These are phyloP conservation scores for Rhopilema esculentum DNA, from an alignment of 30 jellyfish, hydroid and myxozoan genomes.

Conservation along the genomic window DNA sequence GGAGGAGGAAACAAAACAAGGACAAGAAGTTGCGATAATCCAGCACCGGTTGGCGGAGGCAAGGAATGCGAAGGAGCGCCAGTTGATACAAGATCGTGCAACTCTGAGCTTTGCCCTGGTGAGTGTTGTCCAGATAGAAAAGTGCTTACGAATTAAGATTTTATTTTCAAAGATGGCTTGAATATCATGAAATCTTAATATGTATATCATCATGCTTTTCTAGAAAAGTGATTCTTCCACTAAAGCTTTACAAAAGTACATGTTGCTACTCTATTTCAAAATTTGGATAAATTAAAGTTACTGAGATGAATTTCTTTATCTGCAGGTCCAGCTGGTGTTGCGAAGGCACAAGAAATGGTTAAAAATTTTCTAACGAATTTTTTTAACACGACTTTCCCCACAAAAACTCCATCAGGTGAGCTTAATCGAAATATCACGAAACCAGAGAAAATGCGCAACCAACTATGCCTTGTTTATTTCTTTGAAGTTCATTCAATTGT, in stretches of 20 bases:
- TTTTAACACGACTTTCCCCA: slow-evolving; percentile 41
- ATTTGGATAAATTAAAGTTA: too few relatives aligned
- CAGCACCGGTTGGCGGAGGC: slow-evolving; percentile 68
- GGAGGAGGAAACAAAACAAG: slow-evolving; percentile 63
- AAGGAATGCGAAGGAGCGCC: slow-evolving; percentile 51
- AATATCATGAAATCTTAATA: too few relatives aligned
- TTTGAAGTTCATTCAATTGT: too few relatives aligned
- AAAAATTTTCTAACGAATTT: slow-evolving; percentile 34
- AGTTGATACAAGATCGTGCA: slow-evolving; percentile 19
- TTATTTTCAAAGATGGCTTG: too few relatives aligned
- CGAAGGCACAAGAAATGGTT: slow-evolving; percentile 71
- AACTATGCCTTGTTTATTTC: too few relatives aligned
- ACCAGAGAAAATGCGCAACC: too few relatives aligned
- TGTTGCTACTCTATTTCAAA: too few relatives aligned
- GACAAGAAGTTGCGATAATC: slow-evolving; percentile 48
- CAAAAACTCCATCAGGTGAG: slow-evolving; percentile 44
- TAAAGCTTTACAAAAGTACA: too few relatives aligned
- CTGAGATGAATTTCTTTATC: slow-evolving; percentile 7
- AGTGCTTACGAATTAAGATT: not conserved
- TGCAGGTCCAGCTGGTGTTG: slow-evolving; percentile 78
- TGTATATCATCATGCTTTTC: too few relatives aligned
- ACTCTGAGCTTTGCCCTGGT: slow-evolving; percentile 36
- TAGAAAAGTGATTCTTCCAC: too few relatives aligned
- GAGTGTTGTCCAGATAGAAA: not conserved
- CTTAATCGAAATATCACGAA: too few relatives aligned